A percentile compares a stretch with the other conserved stretches of the same genome.
Conservation (phyloP, 2,113 vertebrate species). For the Tiliqua scincoides region DNA sequence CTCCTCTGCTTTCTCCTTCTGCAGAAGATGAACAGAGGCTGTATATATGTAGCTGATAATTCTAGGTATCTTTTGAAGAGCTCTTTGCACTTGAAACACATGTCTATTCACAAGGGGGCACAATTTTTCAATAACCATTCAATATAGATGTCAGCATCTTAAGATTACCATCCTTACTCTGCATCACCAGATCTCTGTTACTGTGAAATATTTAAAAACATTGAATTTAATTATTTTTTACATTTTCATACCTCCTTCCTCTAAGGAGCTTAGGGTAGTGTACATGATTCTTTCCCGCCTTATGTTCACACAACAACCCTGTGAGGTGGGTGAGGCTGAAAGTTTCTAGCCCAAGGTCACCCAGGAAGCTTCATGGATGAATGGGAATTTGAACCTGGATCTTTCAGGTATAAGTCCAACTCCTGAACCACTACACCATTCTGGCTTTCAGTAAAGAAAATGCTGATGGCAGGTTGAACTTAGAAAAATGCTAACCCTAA, state of each 20-base stretch:
- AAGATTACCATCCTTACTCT: not conserved
- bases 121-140: not conserved
- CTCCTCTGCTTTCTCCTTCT: not conserved
- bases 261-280: too few species aligned
- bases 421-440: too few species aligned
- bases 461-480: not conserved
- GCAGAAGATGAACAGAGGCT: not conserved
- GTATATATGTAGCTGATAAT: not conserved
- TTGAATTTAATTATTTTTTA: not conserved
- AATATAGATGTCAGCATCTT: not conserved
- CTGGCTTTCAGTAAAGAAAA: conserved; percentile 28
- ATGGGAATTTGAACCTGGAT: too few species aligned
- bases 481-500: not conserved
- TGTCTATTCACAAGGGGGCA: not conserved
- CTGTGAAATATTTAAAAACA: too few species aligned
- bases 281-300: too few species aligned
- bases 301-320: too few species aligned
- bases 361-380: too few species aligned
- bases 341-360: too few species aligned
- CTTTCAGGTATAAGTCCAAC: too few species aligned
- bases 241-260: not conserved
- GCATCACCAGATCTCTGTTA: not conserved
- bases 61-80: conserved; percentile 1
- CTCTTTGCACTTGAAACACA: not conserved
- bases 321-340: too few species aligned